Evolutionary conservation across 2,797 vertebrate genomes (phyloP), one percentile per base, ranked within the genome.

Genomic region (Sus cebifrons): DNA sequence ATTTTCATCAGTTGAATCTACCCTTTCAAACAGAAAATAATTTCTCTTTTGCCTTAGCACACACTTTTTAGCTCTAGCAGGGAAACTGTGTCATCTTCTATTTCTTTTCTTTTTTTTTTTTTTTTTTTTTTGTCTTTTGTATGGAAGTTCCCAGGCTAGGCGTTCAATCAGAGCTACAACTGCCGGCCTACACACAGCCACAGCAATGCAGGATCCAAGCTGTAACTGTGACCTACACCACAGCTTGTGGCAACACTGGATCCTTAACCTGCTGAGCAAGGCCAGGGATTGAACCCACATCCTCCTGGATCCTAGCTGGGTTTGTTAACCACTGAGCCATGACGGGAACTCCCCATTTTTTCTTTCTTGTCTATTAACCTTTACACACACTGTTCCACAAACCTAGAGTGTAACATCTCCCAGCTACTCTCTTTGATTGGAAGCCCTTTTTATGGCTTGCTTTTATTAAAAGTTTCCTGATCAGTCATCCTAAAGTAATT

Each of bases 21-120:
- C 64, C 4, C 56, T 88, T 94, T 81, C 52, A 86, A 84, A 32
- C 40, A 96, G 56, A 44, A 71, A 89, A 14, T 89, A 67, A 71
- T 73, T 95, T 89, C 29, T 73, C 54, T 94, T 97, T 96, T 29
- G 77, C 58, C 54, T 86, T 88, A 94, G 82, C 68, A 79, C 20
- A 62, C 60, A 32, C 40, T 96, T 79, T 90, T 94, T 91, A 36
- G 54, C 40, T 20, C 11, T 70, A 25, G 16, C 20, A 79, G 75
- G 54, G 70, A 94, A 85, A 21, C 36, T 92, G 71, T 64, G 21
- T 40, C 23, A 25, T 91, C 14, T 60, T 96, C 64, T 17, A 11
- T 79, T 83, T 36, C 70, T 77, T 64, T 25, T 64, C 25, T 49
- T 49, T n/a, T n/a, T n/a, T n/a, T n/a, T n/a, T n/a, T n/a, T n/a